phyloP scores from a whole-genome alignment of 2,797 vertebrate genomes.

The Meda fulgida region DNA sequence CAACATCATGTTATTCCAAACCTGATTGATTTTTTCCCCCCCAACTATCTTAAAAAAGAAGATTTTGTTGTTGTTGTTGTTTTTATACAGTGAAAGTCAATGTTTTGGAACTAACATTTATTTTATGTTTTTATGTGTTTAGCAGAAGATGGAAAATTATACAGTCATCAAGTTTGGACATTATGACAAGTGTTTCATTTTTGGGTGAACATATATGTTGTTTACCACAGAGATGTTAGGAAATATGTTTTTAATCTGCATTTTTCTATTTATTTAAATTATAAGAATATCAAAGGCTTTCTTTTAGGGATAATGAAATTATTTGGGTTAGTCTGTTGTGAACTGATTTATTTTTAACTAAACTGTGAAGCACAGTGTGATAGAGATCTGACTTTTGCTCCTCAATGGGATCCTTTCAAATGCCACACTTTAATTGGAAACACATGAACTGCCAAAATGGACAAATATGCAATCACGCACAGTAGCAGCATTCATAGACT shows the following conservation, averaged over 20 bases:
- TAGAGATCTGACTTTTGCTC: slow-evolving; percentile 28
- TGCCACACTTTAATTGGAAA: slow-evolving; percentile 55
- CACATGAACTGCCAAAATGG: slow-evolving; percentile 9
- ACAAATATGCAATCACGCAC: neutral
- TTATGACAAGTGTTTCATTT: neutral
- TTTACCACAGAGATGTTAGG: neutral
- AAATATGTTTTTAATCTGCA: neutral
- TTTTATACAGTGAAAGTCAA: neutral
- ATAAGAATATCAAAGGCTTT: neutral
- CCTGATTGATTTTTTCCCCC: no score
- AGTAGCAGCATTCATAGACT: neutral
- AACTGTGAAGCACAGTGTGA: neutral
- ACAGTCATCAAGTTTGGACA: neutral
- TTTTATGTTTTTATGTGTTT: neutral
- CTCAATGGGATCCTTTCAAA: slow-evolving; percentile 41
- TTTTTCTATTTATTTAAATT: no score
- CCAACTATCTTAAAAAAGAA: no score
- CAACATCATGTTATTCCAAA: neutral
- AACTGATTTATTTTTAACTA: no score
- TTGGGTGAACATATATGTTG: neutral
- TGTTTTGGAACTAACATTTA: neutral
- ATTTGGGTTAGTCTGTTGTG: no score
- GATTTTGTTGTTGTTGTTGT: neutral
- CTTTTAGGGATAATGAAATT: neutral
- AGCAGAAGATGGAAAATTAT: neutral